Base-by-base conservation (phyloP, 2,797 vertebrate species). In the Peromyscus aztecus region DNA sequence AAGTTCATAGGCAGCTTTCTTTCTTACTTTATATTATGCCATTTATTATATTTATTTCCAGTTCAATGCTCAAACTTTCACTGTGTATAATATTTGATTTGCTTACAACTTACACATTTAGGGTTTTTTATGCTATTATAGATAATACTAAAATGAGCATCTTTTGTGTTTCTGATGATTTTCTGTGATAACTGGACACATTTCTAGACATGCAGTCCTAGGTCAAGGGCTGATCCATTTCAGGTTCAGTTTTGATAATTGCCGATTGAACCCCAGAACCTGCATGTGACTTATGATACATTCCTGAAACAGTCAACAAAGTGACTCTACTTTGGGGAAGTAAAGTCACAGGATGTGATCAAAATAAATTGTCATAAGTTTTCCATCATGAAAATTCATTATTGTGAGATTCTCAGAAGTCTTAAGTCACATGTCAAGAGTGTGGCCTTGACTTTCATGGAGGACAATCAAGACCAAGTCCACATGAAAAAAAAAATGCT, bases 311-410 rank as follows among this genome's bases (percentile, higher is more conserved):
- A 88, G n/a, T 83, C 52, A 78, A 43, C 46, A 10, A 93, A 73
- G 57, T 43, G 21, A 76, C 4, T 46, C 3, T 82, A 57, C 13
- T 90, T 87, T 92, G 49, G 57, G 43, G 61, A 94, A 65, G 5
- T 90, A 71, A 67, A 73, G 21, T 83, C 59, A 61, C 77, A 75
- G 6, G 23, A 67, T 43, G 6, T 85, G 40, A 63, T 87, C 67
- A 94, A 87, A 61, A 76, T 61, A 94, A 96, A 92, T 80, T 8
- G 59, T 73, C 49, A 67, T 52, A 90, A 71, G 94, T 12, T 49
- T 94, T 69, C 61, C 43, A 23, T 14, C 85, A 86, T 80, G 43
- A 59, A 92, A 96, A 88, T 23, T 92, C 63, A 94, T 34, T 82
- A 57, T 84, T 16, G 1, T 63, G 34, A 24, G 11, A 19, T 29